Base-by-base conservation (phyloP, 2,113 vertebrate species). In the Xenopus borealis region DNA sequence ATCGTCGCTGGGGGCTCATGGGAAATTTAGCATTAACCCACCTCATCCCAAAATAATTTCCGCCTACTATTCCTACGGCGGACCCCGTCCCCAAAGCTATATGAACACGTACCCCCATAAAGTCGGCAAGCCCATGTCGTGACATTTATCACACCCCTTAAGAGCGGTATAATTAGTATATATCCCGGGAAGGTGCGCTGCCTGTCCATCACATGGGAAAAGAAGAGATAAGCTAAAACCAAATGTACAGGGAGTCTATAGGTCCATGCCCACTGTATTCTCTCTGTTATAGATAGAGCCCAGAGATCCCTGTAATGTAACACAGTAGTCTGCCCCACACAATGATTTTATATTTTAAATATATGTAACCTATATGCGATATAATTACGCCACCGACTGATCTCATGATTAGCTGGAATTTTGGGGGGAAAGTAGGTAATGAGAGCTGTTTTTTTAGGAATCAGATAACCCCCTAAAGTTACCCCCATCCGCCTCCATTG, bases 381-480 rank as follows among this genome's bases (percentile, higher is more conserved):
- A n/a, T n/a, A n/a, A n/a, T n/a, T n/a, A n/a, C n/a, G n/a, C n/a
- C n/a, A n/a, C n/a, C 2, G 17, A 16, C 19, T 10, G 16, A 18
- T n/a, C 11, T 18, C n/a, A 20, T n/a, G 3, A 59, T 10, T 20
- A 10, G 3, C 4, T 9, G 18, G 1, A 2, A 19, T 62, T 27
- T 8, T n/a, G n/a, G 10, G 18, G 18, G 27, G 8, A 62, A 7
- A 23, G 59, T 11, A 62, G 12, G 4, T 55, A 12, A 12, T 55
- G 17, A 13, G 10, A 19, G 59, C 1, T 27, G 6, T 27, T 13
- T 12, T 1, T 12, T 12, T 12, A 13, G 10, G 12, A 18, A 18
- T 20, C 12, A 23, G 19, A 64, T 17, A 75, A 61, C 72, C 72
- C 72, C 72, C 72, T 67, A 67, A 14, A 75, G 47, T 67, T 68